Evolutionary conservation across 2,113 vertebrate genomes (phyloP), one percentile per base, ranked within the genome.

Genomic region (Paedocypris sp.): DNA sequence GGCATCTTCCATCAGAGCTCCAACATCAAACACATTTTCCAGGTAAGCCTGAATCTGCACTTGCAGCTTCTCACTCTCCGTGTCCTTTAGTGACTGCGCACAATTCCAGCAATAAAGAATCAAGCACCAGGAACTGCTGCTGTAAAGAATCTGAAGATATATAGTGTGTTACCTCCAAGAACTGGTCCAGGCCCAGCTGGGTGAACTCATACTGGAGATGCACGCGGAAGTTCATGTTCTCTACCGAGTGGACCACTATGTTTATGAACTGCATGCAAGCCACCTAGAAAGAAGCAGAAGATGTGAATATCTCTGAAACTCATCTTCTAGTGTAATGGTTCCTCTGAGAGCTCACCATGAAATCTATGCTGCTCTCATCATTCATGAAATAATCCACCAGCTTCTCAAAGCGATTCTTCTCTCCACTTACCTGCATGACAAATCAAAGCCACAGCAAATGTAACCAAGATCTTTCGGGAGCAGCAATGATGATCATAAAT

Each of bases 251-350:
- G 2, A 99, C 95, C 74, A 99, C 95, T 0, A 99, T 99, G 82
- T 99, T 99, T 73, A 99, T 99, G 79, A 99, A 99, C 64, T 99
- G 94, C 95, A 99, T 98, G 77, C 93, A 99, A 57, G 95, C 95
- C 70, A 98, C 95, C 94, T 98, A 75, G 0, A 2, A 26, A 70
- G 8, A 20, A 31, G 11, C 13, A 26, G 1, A 54, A 12, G 5
- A 31, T 31, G 20, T 7, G 8, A 1, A 47, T 2, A 47, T 48
- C 12, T 22, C 16, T 33, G 25, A n/a, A 9, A 25, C 5, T 35
- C 10, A 52, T 11, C 25, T 32, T 9, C 13, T 6, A 23, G 11
- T 25, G 11, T 6, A 15, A 6, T 32, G 48, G 22, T 33, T 51
- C 6, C 16, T 2, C 2, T 9, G 16, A 13, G 5, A 25, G 53